These are phyloP conservation scores for Candoia aspera DNA, from an alignment of 2,113 vertebrate species.

Conservation along the genomic window DNA sequence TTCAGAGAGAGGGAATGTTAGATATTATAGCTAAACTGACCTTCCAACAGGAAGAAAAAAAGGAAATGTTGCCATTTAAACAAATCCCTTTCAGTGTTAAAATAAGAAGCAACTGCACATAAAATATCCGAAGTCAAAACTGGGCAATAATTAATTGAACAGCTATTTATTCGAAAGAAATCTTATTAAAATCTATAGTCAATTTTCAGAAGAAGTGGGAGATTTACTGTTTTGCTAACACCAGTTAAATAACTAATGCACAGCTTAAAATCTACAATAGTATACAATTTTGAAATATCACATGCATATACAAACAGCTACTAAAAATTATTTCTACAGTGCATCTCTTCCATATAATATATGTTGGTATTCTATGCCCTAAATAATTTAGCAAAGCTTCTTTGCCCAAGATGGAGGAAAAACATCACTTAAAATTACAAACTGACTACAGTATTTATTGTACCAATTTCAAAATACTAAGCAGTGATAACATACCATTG, in stretches of 20 bases:
- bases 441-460: background rate
- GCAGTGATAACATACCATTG: background rate
- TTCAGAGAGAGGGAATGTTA: background rate
- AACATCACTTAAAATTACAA: background rate
- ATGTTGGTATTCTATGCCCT: background rate
- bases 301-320: background rate
- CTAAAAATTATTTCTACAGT: background rate
- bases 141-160: background rate
- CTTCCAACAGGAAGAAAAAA: background rate
- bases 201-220: background rate
- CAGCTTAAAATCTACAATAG: background rate
- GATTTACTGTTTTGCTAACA: background rate
- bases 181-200: background rate
- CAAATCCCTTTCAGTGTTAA: background rate
- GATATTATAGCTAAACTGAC: background rate
- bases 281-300: conserved; percentile 4
- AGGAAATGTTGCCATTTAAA: background rate
- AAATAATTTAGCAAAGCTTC: background rate
- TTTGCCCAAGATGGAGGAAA: background rate
- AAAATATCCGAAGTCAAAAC: background rate
- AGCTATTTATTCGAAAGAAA: background rate
- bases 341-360: background rate
- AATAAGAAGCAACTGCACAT: background rate
- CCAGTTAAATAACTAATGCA: background rate
- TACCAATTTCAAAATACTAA: background rate